Evolutionary conservation across 1,140 invertebrate genomes (phyloP).

Genomic region (Drosophila biarmipes): DNA sequence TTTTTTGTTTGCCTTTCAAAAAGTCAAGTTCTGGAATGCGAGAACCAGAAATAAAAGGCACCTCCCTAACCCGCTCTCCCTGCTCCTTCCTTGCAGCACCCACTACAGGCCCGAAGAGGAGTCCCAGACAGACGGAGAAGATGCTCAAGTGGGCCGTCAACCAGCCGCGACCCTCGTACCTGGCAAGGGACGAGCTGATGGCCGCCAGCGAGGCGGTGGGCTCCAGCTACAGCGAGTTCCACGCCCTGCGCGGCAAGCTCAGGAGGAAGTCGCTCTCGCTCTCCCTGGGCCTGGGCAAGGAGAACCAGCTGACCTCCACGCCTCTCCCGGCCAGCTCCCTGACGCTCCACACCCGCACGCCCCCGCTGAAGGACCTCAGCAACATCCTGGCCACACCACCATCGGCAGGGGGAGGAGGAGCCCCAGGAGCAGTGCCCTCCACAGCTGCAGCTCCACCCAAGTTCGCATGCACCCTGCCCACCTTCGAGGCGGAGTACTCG

Average conservation of each 20-base stretch:
- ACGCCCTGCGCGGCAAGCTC: constrained; percentile 39
- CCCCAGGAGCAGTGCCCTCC: not conserved
- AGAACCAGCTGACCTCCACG: constrained; percentile 79
- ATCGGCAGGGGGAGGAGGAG: not conserved
- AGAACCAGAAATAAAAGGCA: constrained; percentile 41
- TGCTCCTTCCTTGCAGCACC: constrained; percentile 51
- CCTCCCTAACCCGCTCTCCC: constrained; percentile 19
- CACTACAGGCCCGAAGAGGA: constrained; percentile 22
- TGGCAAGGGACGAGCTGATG: constrained; percentile 29
- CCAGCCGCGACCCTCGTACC: constrained; percentile 72
- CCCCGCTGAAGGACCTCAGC: constrained; percentile 70
- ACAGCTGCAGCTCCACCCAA: constrained; percentile 6
- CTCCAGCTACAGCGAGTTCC: constrained; percentile 49
- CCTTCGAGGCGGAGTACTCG: constrained; percentile 77
- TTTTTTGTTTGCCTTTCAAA: constrained; percentile 1
- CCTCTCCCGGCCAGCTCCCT: constrained; percentile 60
- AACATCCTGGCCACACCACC: constrained; percentile 60
- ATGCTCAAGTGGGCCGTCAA: constrained; percentile 84
- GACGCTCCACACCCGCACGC: constrained; percentile 27
- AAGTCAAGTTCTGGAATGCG: constrained; percentile 30
- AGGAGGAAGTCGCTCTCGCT: constrained; percentile 35
- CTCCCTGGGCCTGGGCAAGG: constrained; percentile 50
- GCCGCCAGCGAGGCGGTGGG: not conserved
- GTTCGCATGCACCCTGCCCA: constrained; percentile 65
- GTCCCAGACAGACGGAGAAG: constrained; percentile 16